Base-by-base conservation (phyloP, 2,113 vertebrate species). In the Paralichthys olivaceus region DNA sequence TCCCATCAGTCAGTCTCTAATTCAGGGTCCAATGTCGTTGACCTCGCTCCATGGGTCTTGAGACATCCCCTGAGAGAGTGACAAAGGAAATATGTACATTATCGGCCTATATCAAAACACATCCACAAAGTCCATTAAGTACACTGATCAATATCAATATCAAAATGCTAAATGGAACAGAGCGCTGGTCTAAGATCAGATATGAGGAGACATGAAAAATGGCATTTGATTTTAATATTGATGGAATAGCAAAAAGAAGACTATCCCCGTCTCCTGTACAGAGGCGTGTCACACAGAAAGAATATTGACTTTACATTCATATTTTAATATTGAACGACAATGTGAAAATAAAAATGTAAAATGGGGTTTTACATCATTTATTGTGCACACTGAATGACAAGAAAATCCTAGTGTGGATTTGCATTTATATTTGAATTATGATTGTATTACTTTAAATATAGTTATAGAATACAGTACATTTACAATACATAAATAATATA, bases 391-490 rank as follows among this genome's bases (percentile, higher is more conserved):
- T 47, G 13, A 47, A 45, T n/a, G n/a, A 40, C 6, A 40, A 40
- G 7, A 40, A 40, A 5, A 40, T 47, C 17, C 43, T 19, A 47
- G 14, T 19, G 14, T 47, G 43, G 43, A 47, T 53, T 53, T 8
- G 20, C 19, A 53, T 53, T 53, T 53, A 53, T n/a, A 53, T 53
- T 53, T 53, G 49, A n/a, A 22, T 22, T n/a, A n/a, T 9, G 14
- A 53, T 53, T 53, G 49, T 53, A 22, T 53, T n/a, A 51, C 49
- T n/a, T 2, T n/a, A 53, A 5, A n/a, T 53, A n/a, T 53, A 8
- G 75, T 61, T 72, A 22, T 17, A 29, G 65, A 64, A 71, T 79
- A 75, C 70, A 13, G n/a, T 25, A 23, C n/a, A 86, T 77, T 65
- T 67, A 66, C 84, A 76, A 53, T 22, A 53, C 11, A 7, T 53